phyloP scores from a whole-genome alignment of 1,140 invertebrate genomes.

The Cherax destructor region DNA sequence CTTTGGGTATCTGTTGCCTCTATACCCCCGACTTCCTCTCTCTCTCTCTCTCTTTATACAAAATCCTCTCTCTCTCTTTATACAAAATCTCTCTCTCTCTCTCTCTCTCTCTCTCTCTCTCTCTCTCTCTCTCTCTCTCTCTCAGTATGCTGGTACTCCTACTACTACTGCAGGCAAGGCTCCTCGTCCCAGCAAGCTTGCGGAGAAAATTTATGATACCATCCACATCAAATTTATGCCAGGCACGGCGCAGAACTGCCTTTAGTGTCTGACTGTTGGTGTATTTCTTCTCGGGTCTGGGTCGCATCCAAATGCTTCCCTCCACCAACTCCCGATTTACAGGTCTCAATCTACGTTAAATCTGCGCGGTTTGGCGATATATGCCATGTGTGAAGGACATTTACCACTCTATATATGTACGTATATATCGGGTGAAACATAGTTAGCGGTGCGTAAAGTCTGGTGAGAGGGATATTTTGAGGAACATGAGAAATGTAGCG shows the following conservation, averaged over 20 bases:
- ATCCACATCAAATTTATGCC: slow-evolving; percentile 33
- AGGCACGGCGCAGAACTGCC: slow-evolving; percentile 17
- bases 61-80: too few relatives aligned
- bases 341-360: slow-evolving; percentile 29
- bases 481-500: too few relatives aligned
- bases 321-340: not conserved
- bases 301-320: slow-evolving; percentile 3
- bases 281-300: slow-evolving; percentile 13
- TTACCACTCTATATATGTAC: too few relatives aligned
- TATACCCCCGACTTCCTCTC: not conserved
- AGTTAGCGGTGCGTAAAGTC: too few relatives aligned
- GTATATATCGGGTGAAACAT: too few relatives aligned
- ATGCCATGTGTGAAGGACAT: not conserved
- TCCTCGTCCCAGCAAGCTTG: slow-evolving; percentile 16
- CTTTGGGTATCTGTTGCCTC: not conserved
- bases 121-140: too few relatives aligned
- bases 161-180: not conserved
- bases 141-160: too few relatives aligned
- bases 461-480: too few relatives aligned
- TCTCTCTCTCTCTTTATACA: not conserved
- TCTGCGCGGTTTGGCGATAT: not conserved
- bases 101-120: not conserved
- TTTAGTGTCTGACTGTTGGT: slow-evolving; percentile 17
- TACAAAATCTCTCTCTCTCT: not conserved
- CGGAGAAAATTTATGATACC: slow-evolving; percentile 30